A percentile compares a stretch with the other conserved stretches of the same genome.
Evolutionary conservation across 2,888 invertebrate species (phyloP).

Genomic region (Agonopterix alstromeriana): DNA sequence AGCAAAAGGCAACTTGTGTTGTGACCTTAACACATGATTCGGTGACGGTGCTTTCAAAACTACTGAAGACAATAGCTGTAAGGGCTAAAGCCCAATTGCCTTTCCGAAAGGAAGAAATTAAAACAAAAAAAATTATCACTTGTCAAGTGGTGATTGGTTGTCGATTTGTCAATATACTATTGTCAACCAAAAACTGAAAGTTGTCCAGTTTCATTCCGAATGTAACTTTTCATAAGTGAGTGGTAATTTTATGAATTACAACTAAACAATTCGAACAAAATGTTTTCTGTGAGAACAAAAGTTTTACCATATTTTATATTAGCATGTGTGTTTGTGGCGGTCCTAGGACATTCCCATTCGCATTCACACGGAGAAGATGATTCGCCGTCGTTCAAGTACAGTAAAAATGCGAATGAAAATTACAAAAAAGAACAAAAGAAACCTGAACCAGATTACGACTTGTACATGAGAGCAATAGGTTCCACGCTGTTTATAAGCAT

Average conservation of each 20-base stretch:
- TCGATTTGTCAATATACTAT: background rate
- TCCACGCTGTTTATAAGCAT: conserved; percentile 96
- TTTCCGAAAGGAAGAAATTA: no score
- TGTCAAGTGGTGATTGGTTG: background rate
- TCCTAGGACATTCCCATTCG: conserved; percentile 50
- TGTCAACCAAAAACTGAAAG: background rate
- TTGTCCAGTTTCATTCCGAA: background rate
- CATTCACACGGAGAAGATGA: conserved; percentile 75
- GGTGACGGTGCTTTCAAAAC: no score
- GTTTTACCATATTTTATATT: conserved; percentile 25
- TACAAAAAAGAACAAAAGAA: conserved; percentile 62
- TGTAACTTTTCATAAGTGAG: no score
- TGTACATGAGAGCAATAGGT: conserved; percentile 89
- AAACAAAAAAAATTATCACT: background rate
- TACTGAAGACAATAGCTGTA: no score
- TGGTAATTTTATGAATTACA: background rate
- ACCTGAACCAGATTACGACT: conserved; percentile 51
- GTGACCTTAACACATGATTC: no score
- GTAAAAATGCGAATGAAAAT: conserved; percentile 77
- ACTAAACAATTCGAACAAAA: conserved; percentile 6
- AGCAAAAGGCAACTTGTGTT: no score
- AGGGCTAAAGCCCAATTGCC: no score
- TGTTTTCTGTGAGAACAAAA: conserved; percentile 27
- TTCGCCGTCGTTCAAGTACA: conserved; percentile 89
- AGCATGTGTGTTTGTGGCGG: conserved; percentile 25